Base-by-base conservation (phyloP, 2,888 invertebrate species). In the Ectemnius cavifrons region DNA sequence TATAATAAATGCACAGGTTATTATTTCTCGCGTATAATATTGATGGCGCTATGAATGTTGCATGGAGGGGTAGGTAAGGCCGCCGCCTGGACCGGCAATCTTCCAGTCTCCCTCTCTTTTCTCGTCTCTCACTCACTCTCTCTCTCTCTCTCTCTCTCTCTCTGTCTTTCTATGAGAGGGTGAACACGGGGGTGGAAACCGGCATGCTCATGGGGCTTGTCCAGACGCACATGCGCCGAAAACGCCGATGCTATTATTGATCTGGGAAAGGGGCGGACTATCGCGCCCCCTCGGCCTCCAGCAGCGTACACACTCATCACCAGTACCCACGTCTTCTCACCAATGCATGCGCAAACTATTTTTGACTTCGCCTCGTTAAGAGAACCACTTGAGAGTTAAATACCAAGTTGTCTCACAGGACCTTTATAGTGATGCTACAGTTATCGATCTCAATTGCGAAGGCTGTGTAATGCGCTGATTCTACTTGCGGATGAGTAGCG, bases 21-120 rank as follows among this genome's bases (percentile, higher is more conserved):
- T 90, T 90, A 90, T 90, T 90, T 89, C 86, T 85, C 88, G 89
- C 89, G 89, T 89, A 88, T 89, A 90, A 90, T 90, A 90, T 89
- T 89, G 87, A 90, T 90, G 89, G 86, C 85, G 85, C 84, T 87
- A 89, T 90, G 89, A 90, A 89, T 90, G 89, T 88, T 89, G 89
- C 87, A 88, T 89, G 84, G 86, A 82, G 84, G 86, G 82, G 82
- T 83, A 83, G 5, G 13, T 80, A 83, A 78, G 83, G 82, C 82
- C 83, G 73, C 74, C 79, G 37, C 37, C 37, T 37, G 37, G 37
- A 37, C 37, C 37, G 37, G 37, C 37, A 37, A 37, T 37, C 37
- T 37, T 37, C 37, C 8, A 37, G 37, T 37, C 5, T 37, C 37
- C 37, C 8, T 8, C 37, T 37, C 37, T 8, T 2, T 8, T 37